phyloP scores from a whole-genome alignment of 2,797 vertebrate genomes.

The Trematomus bernacchii region DNA sequence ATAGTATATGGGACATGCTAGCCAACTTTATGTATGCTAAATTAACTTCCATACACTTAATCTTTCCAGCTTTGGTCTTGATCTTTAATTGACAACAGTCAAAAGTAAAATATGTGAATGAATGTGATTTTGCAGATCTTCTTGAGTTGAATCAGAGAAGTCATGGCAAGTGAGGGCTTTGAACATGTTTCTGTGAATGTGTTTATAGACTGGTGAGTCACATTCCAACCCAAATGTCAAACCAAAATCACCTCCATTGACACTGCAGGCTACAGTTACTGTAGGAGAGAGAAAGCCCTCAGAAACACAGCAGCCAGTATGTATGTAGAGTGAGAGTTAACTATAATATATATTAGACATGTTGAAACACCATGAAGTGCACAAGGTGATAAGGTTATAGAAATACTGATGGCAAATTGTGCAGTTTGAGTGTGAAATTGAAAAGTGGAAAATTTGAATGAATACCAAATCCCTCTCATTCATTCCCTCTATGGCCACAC shows the following conservation, averaged over 20 bases:
- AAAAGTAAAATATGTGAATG: background rate
- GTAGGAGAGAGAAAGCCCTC: background rate
- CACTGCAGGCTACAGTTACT: background rate
- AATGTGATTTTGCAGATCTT: constrained; percentile 2
- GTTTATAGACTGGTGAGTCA: constrained; percentile 74
- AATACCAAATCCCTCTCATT: constrained; percentile 5
- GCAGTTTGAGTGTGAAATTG: background rate
- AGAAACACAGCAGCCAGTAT: background rate
- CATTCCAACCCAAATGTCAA: constrained; percentile 24
- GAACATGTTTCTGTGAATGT: constrained; percentile 56
- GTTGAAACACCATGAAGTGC: too few species aligned
- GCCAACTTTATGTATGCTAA: background rate
- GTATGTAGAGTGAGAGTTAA: too few species aligned
- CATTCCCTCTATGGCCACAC: background rate
- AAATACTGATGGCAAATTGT: background rate
- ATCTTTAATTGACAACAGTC: constrained; percentile 32
- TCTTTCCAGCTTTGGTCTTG: constrained; percentile 15
- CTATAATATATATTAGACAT: too few species aligned
- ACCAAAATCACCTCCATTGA: constrained; percentile 16
- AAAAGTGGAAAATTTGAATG: background rate
- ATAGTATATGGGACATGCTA: background rate
- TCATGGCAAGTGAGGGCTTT: constrained; percentile 66
- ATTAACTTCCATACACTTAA: background rate
- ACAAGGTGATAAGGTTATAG: background rate
- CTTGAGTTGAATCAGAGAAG: constrained; percentile 55